A percentile compares a stretch with the other conserved stretches of the same genome.
These are phyloP conservation scores for Rhinichthys klamathensis DNA, from an alignment of 2,113 vertebrate genomes.

Conservation along the genomic window DNA sequence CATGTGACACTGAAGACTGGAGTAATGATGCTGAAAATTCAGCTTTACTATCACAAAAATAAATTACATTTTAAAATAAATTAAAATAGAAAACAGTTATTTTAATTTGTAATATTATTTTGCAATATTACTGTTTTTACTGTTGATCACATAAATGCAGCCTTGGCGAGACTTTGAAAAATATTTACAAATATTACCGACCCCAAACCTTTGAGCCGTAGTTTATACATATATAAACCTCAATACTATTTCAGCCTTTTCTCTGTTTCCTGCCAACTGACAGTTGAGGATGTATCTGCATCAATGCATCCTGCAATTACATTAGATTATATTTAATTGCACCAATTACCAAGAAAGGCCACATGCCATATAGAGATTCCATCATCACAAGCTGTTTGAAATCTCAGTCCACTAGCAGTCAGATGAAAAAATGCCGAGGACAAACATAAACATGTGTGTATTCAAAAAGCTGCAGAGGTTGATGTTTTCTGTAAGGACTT, in stretches of 20 bases:
- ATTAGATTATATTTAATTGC: conserved; percentile 53
- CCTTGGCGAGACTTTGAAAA: neutral
- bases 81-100: neutral
- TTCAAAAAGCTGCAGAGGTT: neutral
- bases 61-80: neutral
- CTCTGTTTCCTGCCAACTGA: neutral
- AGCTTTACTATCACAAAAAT: neutral
- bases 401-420: conserved; percentile 16
- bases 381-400: neutral
- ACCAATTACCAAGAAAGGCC: conserved; percentile 28
- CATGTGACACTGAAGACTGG: neutral
- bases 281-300: conserved; percentile 41
- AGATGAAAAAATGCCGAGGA: neutral
- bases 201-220: no score
- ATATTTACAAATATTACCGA: no score
- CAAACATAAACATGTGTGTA: conserved; percentile 18
- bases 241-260: neutral
- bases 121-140: neutral
- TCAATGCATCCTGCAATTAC: conserved; percentile 58
- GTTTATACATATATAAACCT: no score
- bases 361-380: conserved; percentile 20
- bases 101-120: neutral
- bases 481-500: neutral
- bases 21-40: neutral
- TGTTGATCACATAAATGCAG: neutral